phyloP scores from a whole-genome alignment of 2,113 vertebrate genomes.

The Dascyllus trimaculatus region DNA sequence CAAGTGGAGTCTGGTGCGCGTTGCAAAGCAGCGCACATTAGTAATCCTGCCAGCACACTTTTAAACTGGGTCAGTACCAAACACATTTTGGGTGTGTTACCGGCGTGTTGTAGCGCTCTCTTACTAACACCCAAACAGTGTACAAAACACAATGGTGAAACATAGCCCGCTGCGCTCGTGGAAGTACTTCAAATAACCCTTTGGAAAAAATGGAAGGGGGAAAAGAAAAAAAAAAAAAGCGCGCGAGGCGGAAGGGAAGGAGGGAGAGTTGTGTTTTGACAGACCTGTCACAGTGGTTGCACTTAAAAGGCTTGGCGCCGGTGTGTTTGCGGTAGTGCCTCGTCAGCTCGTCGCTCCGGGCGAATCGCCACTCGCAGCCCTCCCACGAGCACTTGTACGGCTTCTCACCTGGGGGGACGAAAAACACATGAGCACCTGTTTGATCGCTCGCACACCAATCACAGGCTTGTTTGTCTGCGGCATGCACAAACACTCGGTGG shows the following conservation, averaged over 20 bases:
- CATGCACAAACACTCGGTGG: not conserved
- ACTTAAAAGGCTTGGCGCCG: conserved; percentile 99
- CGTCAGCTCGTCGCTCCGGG: conserved; percentile 98
- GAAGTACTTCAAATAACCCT: conserved; percentile 53
- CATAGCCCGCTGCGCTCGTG: conserved; percentile 18
- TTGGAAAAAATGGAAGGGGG: conserved; percentile 38
- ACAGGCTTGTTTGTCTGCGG: conserved; percentile 13
- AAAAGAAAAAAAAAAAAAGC: conserved; percentile 20
- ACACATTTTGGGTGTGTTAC: conserved; percentile 51
- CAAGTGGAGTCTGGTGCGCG: conserved; percentile 36
- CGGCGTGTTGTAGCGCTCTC: conserved; percentile 41
- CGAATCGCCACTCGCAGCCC: conserved; percentile 99
- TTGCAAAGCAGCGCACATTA: conserved; percentile 58
- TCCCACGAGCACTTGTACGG: conserved; percentile 99
- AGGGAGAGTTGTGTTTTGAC: conserved; percentile 65
- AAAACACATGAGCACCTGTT: conserved; percentile 55
- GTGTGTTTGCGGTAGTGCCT: conserved; percentile 99
- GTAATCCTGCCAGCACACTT: conserved; percentile 74
- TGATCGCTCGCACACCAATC: conserved; percentile 33
- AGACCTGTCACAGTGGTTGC: conserved; percentile 99
- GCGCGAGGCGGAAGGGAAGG: conserved; percentile 15
- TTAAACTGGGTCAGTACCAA: conserved; percentile 76
- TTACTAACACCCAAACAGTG: conserved; percentile 50
- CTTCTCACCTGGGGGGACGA: conserved; percentile 91
- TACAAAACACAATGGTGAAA: conserved; percentile 47